These are phyloP conservation scores for Gadus macrocephalus DNA, from an alignment of 2,113 vertebrate species.

Conservation along the genomic window DNA sequence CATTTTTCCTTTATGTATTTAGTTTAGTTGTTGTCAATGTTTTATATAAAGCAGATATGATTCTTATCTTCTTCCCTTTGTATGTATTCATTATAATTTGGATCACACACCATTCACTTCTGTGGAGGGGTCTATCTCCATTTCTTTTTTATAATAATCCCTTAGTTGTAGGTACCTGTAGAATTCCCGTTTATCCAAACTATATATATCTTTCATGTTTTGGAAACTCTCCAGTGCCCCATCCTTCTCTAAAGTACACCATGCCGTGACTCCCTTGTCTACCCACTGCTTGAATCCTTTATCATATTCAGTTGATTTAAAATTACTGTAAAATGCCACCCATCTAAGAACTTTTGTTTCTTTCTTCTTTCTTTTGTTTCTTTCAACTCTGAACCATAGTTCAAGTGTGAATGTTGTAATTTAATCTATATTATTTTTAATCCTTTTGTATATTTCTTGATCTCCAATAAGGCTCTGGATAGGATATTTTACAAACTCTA, in stretches of 20 bases:
- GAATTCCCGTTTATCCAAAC: background rate
- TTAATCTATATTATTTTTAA: background rate
- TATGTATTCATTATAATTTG: background rate
- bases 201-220: background rate
- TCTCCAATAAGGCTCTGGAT: background rate
- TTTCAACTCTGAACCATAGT: background rate
- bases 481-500: background rate
- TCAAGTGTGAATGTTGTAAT: background rate
- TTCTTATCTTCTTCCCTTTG: background rate
- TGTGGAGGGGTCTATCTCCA: background rate
- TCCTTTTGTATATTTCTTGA: background rate
- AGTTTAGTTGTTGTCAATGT: background rate
- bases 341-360: background rate
- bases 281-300: background rate
- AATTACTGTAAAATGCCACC: background rate
- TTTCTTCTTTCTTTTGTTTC: background rate
- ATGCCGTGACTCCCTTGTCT: background rate
- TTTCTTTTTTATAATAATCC: background rate
- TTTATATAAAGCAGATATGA: background rate
- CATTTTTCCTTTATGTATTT: constrained; percentile 1
- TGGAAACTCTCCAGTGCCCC: constrained; percentile 3
- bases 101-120: constrained; percentile 2
- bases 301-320: background rate
- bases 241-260: background rate
- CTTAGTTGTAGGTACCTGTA: background rate